Percentiles rank a stretch among this genome's conserved stretches.
phyloP scores from a whole-genome alignment of 2,888 invertebrate genomes.

The Nomada ferruginata region DNA sequence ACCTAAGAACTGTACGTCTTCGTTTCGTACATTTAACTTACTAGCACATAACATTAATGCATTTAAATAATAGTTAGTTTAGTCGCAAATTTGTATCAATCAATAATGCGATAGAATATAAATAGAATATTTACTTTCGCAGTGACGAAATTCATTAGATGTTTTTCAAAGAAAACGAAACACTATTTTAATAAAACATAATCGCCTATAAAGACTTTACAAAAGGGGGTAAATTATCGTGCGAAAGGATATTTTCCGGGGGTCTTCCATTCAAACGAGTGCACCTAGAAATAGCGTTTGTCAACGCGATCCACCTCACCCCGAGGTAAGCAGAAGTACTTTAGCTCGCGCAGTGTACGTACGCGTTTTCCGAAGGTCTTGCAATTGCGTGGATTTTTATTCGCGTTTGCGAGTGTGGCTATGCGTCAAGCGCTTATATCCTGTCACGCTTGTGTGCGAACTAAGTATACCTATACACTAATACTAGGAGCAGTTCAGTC shows the following conservation, averaged over 20 bases:
- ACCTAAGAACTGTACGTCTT: too few species aligned
- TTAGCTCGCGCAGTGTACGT: slow-evolving; percentile 5
- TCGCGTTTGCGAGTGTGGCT: neutral
- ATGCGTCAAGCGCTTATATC: neutral
- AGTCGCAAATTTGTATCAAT: too few species aligned
- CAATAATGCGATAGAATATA: too few species aligned
- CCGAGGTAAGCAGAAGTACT: slow-evolving; percentile 31
- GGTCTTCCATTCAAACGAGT: slow-evolving; percentile 21
- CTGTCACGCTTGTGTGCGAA: slow-evolving; percentile 9
- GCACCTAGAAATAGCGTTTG: slow-evolving; percentile 11
- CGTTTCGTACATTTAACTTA: too few species aligned
- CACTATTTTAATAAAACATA: too few species aligned
- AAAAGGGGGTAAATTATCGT: too few species aligned
- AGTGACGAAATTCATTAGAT: too few species aligned
- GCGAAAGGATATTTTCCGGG: neutral
- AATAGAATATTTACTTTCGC: too few species aligned
- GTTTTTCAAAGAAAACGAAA: too few species aligned
- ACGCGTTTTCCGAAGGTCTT: slow-evolving; percentile 2
- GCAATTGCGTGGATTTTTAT: slow-evolving; percentile 33
- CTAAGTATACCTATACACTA: slow-evolving; percentile 45
- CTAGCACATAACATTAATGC: too few species aligned
- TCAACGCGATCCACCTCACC: slow-evolving; percentile 9
- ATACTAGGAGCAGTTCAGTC: slow-evolving; percentile 51
- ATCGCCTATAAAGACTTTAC: too few species aligned
- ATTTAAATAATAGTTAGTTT: too few species aligned